phyloP scores from a whole-genome alignment of 2,888 invertebrate genomes.

The Ctena decussata region DNA sequence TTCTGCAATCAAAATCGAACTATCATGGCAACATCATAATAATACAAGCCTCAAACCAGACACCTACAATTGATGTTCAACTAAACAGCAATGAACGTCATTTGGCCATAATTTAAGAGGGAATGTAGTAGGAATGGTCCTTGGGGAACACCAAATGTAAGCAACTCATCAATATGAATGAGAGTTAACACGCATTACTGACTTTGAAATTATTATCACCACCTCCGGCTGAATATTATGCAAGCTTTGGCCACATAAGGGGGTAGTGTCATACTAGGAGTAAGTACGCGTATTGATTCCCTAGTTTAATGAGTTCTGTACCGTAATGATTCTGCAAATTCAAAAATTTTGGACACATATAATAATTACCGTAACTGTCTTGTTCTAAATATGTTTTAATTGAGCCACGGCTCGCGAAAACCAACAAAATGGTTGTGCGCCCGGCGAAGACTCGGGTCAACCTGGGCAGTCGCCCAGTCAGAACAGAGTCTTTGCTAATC shows the following conservation, averaged over 20 bases:
- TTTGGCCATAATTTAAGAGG: neutral
- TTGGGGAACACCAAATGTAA: constrained; percentile 38
- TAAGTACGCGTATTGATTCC: neutral
- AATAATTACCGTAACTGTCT: too few species aligned
- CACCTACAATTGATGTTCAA: neutral
- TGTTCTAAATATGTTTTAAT: too few species aligned
- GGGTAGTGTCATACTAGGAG: neutral
- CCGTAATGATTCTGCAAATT: too few species aligned
- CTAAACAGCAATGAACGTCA: neutral
- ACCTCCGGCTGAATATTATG: neutral
- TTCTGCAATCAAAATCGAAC: too few species aligned
- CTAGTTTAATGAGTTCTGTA: too few species aligned
- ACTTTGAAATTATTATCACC: neutral
- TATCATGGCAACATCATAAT: too few species aligned
- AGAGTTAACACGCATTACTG: constrained; percentile 35
- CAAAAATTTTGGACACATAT: too few species aligned
- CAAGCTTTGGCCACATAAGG: neutral
- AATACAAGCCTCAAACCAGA: neutral
- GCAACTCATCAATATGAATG: constrained; percentile 48
- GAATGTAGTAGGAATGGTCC: neutral
- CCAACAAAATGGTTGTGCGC: too few species aligned
- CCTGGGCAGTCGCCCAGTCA: too few species aligned
- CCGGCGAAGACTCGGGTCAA: too few species aligned
- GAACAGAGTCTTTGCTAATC: too few species aligned
- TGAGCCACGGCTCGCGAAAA: too few species aligned